Evolutionary conservation across 2,113 vertebrate genomes (phyloP).

Genomic region (Vicugna pacos): DNA sequence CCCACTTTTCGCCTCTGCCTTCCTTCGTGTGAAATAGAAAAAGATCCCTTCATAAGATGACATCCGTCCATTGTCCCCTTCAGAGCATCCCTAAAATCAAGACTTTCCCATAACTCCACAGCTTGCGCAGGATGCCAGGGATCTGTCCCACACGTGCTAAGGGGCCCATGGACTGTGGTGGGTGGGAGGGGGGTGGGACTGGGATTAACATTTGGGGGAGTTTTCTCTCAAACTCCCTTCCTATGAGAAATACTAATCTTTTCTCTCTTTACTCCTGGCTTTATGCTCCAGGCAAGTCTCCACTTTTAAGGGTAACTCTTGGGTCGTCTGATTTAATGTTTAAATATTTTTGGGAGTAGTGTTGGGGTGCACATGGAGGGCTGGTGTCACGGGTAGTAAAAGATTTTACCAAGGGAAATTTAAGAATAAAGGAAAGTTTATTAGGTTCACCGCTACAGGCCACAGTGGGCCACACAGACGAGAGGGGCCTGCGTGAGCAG

Average conservation of each 20-base stretch:
- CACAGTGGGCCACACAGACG: no score
- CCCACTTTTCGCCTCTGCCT: neutral
- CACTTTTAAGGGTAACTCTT: neutral
- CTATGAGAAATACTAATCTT: neutral
- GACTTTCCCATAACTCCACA: neutral
- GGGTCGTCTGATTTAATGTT: neutral
- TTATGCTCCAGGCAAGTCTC: neutral
- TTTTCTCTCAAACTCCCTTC: neutral
- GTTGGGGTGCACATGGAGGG: no score
- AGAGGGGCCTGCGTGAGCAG: no score
- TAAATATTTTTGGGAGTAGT: neutral
- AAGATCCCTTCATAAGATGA: neutral
- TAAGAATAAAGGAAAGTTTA: no score
- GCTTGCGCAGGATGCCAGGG: neutral
- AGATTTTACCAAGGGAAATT: no score
- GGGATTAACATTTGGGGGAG: neutral
- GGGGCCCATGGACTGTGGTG: neutral
- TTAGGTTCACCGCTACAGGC: no score
- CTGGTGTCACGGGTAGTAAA: no score
- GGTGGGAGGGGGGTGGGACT: neutral
- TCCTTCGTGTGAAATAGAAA: neutral
- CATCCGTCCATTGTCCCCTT: neutral
- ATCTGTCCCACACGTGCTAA: neutral
- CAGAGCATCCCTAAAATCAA: neutral
- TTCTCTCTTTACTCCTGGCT: neutral